Evolutionary conservation across 2,797 vertebrate genomes (phyloP), one percentile per base, ranked within the genome.

Genomic region (Melanotaenia nigrans): DNA sequence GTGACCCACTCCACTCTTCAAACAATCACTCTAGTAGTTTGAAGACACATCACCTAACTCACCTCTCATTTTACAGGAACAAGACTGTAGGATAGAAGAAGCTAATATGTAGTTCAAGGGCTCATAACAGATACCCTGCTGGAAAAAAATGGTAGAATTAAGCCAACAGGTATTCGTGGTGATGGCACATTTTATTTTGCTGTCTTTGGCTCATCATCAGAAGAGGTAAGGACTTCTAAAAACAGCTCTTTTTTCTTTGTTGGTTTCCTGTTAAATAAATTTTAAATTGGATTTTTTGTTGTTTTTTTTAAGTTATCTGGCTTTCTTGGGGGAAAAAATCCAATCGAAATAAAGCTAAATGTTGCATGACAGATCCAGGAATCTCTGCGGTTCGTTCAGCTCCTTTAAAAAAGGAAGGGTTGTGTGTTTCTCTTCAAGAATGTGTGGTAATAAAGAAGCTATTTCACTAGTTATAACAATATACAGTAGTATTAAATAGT

Each of bases 71-170:
- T 47, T 55, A 55, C 28, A 7, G 57, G 22, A 25, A 58, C 22
- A 49, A 58, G 70, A 14, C 54, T 5, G 0, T 9, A 45, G 32
- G 22, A 77, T 7, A 58, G 67, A 51, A 30, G 55, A 10, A 8
- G 77, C 64, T 79, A 86, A 78, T 75, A 89, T 91, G 89, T 82
- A 40, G 36, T 33, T 69, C 32, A 56, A 8, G 22, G 40, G 25
- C n/a, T 56, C 49, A 18, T 11, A 13, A 69, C 4, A 66, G 54
- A 68, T 72, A 64, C n/a, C 6, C 32, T 24, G 51, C 57, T 53
- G 61, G 81, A 79, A 71, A 88, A 88, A 65, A 84, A 93, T 90
- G 87, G 87, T 38, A 30, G 70, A 79, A 73, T 63, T 72, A 56
- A 79, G 73, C n/a, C 64, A 3, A 28, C 42, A 18, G 58, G 5